Base-by-base conservation (phyloP, 1,140 invertebrate species). In the Ceratitis capitata region DNA sequence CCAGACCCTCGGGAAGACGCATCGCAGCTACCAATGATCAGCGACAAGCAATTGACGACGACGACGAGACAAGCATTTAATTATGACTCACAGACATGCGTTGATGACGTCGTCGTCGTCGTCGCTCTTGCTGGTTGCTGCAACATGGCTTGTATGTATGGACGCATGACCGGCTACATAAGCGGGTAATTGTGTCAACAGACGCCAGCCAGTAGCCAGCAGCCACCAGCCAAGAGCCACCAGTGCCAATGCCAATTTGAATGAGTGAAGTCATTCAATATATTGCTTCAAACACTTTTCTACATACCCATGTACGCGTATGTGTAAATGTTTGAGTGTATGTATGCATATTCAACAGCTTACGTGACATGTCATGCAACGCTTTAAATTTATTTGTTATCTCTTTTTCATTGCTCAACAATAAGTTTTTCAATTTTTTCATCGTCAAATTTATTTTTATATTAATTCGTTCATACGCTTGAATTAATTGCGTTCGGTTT, bases 211-310 rank as follows among this genome's bases (percentile, higher is more conserved):
- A 23, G 7, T 26, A 61, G 56, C 5, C 53, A 39, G 12, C 64
- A 74, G 64, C n/a, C 26, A 74, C 32, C 64, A 64, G 58, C 6
- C 64, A 74, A 3, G 35, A 74, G 69, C 39, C 6, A 42, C 19
- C 69, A 47, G 69, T 78, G 69, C 69, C 69, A 78, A 78, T 78
- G 69, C 69, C 39, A 78, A 78, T 78, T 78, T 47, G 32, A 78
- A 78, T 78, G 69, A 78, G 69, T 78, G 69, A 78, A 78, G 69
- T 78, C 69, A 78, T 78, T 78, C 69, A 78, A 78, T 45, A 78
- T 45, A n/a, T 78, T 23, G 35, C 69, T 10, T 14, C 16, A 5
- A 23, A 42, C 39, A 42, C 7, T 23, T 78, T n/a, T 45, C 42
- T 78, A 23, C 10, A 78, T 45, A 45, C 3, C 39, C 42, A 45